These are phyloP conservation scores for Mesopsocus fuscifrons DNA, from an alignment of 2,888 invertebrate species.

Conservation along the genomic window DNA sequence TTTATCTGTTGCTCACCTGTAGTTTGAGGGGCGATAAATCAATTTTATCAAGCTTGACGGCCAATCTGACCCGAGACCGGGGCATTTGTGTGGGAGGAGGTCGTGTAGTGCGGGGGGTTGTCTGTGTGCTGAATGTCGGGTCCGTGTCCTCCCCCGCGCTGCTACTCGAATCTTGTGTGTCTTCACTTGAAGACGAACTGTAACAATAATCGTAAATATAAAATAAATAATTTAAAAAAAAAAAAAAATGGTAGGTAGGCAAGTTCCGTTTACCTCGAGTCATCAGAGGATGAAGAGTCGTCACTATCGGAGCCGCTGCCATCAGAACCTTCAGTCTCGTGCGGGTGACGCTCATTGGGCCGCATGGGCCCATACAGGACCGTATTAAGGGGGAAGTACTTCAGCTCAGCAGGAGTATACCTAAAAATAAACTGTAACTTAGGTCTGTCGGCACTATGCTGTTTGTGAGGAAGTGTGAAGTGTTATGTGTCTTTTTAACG, in stretches of 20 bases:
- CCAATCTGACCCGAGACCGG: neutral
- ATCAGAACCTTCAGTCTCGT: constrained; percentile 31
- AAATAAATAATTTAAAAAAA: constrained; percentile 13
- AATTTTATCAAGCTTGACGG: neutral
- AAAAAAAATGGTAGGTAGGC: neutral
- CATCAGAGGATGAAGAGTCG: constrained; percentile 29
- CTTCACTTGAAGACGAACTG: constrained; percentile 28
- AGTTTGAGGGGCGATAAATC: constrained; percentile 15
- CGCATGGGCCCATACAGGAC: constrained; percentile 45
- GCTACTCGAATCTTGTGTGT: constrained; percentile 23
- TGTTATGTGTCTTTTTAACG: too few species aligned
- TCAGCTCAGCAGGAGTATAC: constrained; percentile 68
- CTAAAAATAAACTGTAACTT: constrained; percentile 23
- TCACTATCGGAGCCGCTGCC: constrained; percentile 32
- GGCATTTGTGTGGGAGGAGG: neutral
- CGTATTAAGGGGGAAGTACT: constrained; percentile 85
- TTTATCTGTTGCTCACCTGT: too few species aligned
- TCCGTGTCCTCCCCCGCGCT: neutral
- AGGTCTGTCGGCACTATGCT: too few species aligned
- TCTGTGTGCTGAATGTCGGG: neutral
- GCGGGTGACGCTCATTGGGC: constrained; percentile 28
- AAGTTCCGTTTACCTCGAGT: constrained; percentile 29
- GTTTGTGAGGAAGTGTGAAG: too few species aligned
- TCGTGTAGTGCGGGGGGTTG: neutral
- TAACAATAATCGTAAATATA: constrained; percentile 12